Evolutionary conservation across 2,797 vertebrate genomes (phyloP), one percentile per base, ranked within the genome.

Genomic region (Eulemur coronatus): DNA sequence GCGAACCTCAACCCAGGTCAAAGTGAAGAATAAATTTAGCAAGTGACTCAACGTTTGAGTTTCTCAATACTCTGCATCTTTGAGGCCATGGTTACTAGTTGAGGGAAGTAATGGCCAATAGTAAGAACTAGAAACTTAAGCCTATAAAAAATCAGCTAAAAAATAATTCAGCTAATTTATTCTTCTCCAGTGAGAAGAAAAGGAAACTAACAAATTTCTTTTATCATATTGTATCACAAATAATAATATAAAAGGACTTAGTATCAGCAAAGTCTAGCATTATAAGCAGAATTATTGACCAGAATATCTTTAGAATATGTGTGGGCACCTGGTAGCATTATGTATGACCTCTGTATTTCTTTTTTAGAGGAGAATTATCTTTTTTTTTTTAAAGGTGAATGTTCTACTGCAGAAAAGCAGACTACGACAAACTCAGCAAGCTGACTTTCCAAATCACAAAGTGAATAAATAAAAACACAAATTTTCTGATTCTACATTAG

Each of bases 381-480:
- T 59, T 59, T 59, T 59, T 52, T 61, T n/a, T 63, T 63, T 55
- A 48, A 59, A 94, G 17, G 28, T 69, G 24, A 89, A 85, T 90
- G 43, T 20, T 55, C 80, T 80, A 85, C 93, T 50, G 87, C 41
- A 88, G 89, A 61, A 79, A 55, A 73, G 70, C 10, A 91, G 48
- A 78, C 38, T 69, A 85, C 1, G 55, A 72, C 41, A 93, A 85
- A 85, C 55, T 97, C 48, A 82, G 55, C 52, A 75, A 92, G 72
- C 3, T 65, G 69, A 84, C 52, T 94, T 75, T 79, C 33, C 28
- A 82, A 57, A 55, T 85, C 72, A 78, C 46, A 75, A 55, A 63
- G 38, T 85, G 35, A 95, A 78, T 85, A 85, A 91, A 93, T n/a
- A 89, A 84, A 95, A 26, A 65, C 46, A 59, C 4, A 52, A 14